Base-by-base conservation (phyloP, 2,797 vertebrate genomes). In the Siniperca obscura region DNA sequence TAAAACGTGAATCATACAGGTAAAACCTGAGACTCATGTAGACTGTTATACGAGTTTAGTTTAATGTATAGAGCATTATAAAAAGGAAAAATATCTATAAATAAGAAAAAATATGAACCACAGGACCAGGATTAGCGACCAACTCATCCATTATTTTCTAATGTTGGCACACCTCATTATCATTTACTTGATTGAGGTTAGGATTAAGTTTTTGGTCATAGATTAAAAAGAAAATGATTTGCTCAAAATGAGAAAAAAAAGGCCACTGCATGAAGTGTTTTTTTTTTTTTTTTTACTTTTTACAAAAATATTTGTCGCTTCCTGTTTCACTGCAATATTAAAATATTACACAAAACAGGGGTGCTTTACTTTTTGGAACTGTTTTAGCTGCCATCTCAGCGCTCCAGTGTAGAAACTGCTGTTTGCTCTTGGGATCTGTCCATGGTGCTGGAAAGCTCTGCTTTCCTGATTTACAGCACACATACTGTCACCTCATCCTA, bases 371-470 rank as follows among this genome's bases (percentile, higher is more conserved):
- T 25, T 74, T 16, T 64, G 48, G 25, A 77, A 38, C 1, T n/a
- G 44, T 25, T 72, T 80, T 40, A 36, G 56, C 12, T 66, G 74
- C 80, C 78, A 10, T 68, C 75, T 76, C 68, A 66, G 72, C 64
- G 55, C 56, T 66, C 13, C 10, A 16, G 62, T 44, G 21, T 42
- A 12, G 34, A n/a, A 25, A 10, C 42, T 22, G 27, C 46, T 52
- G 19, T 52, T 12, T 30, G 42, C n/a, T 44, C 40, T 30, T 13
- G 53, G 74, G 74, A 62, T 44, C 82, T 83, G 80, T 80, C 84
- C 38, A 3, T 70, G 76, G 65, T 50, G 79, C 71, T 84, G 74
- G 11, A 78, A 65, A 3, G 5, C 30, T 57, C 22, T 52, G 38
- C 17, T 56, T 22, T 30, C 19, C 25, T 27, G 69, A 71, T 67